Evolutionary conservation across 2,113 vertebrate genomes (phyloP).

Genomic region (Tragulus kanchil): DNA sequence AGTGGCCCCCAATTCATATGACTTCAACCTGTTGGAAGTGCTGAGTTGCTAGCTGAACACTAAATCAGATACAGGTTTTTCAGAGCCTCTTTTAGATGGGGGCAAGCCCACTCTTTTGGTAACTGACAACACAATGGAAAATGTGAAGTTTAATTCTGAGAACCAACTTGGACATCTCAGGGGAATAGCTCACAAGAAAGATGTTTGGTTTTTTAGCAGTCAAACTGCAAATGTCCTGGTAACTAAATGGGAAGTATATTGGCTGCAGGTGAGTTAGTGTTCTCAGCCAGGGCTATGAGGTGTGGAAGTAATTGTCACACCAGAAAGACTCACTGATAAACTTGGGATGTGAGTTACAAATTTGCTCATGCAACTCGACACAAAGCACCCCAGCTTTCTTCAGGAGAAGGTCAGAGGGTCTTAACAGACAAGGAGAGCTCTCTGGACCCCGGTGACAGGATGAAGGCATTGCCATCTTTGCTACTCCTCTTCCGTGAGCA

Average conservation of each 20-base stretch:
- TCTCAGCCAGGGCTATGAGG: neutral
- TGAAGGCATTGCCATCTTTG: too few relatives aligned
- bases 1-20: neutral
- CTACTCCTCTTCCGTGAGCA: too few relatives aligned
- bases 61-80: slow-evolving; percentile 21
- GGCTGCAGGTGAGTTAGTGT: accelerated
- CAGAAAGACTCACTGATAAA: neutral
- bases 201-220: neutral
- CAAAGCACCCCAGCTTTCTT: too few relatives aligned
- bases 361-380: too few relatives aligned
- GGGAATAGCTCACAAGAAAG: neutral
- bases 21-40: neutral
- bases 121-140: neutral
- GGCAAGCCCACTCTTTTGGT: neutral
- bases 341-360: too few relatives aligned
- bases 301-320: neutral
- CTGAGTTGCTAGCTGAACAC: neutral
- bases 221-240: neutral
- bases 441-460: too few relatives aligned
- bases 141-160: neutral
- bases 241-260: neutral
- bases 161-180: neutral
- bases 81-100: neutral
- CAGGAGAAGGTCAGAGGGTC: too few relatives aligned
- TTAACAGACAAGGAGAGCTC: too few relatives aligned